Percentiles rank a stretch among this genome's conserved stretches.
Evolutionary conservation across 1,140 invertebrate genomes (phyloP).

Genomic region (Dinoponera quadriceps): DNA sequence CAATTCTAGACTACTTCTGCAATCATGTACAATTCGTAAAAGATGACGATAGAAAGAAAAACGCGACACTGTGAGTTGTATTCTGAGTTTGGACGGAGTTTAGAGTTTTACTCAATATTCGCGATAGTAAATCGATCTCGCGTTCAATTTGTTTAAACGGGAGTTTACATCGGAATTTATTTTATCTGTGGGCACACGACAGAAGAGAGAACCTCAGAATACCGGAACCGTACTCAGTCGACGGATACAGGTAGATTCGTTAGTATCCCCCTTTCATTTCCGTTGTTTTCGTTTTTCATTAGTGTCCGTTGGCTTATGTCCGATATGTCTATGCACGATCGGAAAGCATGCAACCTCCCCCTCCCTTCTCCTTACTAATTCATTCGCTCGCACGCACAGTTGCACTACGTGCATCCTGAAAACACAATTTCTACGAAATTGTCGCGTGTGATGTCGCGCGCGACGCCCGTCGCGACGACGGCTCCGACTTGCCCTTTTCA

Average conservation of each 20-base stretch:
- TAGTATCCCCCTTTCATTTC: not conserved
- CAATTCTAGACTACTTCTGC: too few species aligned
- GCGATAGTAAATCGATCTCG: not conserved
- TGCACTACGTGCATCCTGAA: conserved; percentile 12
- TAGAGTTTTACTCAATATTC: conserved; percentile 12
- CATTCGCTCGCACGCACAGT: not conserved
- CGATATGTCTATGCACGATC: not conserved
- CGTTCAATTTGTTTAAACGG: not conserved
- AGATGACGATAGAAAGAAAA: not conserved
- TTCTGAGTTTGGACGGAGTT: too few species aligned
- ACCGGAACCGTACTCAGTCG: conserved; percentile 1
- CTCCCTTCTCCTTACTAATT: not conserved
- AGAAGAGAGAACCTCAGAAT: not conserved
- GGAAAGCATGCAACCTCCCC: not conserved
- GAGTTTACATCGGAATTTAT: not conserved
- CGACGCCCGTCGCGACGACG: conserved; percentile 26
- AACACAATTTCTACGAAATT: conserved; percentile 42
- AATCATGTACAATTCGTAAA: too few species aligned
- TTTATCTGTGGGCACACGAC: not conserved
- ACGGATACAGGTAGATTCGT: not conserved
- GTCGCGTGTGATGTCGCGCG: conserved; percentile 20
- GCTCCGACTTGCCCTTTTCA: conserved; percentile 45
- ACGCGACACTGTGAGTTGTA: too few species aligned
- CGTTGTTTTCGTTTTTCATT: not conserved
- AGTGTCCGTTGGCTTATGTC: not conserved